Evolutionary conservation across 2,113 vertebrate species (phyloP).

Genomic region (Protobothrops mucrosquamatus): DNA sequence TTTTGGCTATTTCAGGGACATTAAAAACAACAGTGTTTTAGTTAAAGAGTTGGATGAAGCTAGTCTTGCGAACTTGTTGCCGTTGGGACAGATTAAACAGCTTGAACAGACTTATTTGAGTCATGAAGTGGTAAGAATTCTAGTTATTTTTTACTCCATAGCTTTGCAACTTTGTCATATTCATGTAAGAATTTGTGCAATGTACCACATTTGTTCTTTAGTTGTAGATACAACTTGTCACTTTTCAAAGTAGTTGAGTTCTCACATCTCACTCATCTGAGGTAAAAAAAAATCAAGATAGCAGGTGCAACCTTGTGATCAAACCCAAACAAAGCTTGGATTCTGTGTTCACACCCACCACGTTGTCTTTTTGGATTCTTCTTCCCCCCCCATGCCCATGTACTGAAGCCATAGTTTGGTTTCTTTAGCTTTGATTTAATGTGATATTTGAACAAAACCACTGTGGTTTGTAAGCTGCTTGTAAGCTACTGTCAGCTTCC

Average conservation of each 20-base stretch:
- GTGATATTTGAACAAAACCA: neutral
- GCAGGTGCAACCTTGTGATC: neutral
- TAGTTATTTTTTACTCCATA: neutral
- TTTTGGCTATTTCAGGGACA: constrained; percentile 70
- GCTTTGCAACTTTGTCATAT: neutral
- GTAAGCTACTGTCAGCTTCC: neutral
- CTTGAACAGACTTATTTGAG: constrained; percentile 77
- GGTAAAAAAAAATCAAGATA: neutral
- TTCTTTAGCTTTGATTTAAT: neutral
- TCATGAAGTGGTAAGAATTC: constrained; percentile 74
- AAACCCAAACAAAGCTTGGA: neutral
- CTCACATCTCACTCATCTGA: neutral
- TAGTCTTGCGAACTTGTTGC: constrained; percentile 76
- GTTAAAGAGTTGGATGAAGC: constrained; percentile 64
- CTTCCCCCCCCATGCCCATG: neutral
- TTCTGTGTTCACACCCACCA: neutral
- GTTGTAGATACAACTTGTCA: neutral
- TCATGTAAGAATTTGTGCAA: neutral
- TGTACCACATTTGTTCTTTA: neutral
- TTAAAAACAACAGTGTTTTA: constrained; percentile 75
- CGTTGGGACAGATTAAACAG: constrained; percentile 48
- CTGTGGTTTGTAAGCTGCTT: neutral
- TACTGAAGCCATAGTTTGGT: neutral
- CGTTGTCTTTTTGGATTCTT: neutral
- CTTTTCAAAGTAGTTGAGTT: neutral